These are phyloP conservation scores for Acipenser oxyrinchus DNA, from an alignment of 2,797 vertebrate genomes.

Conservation along the genomic window DNA sequence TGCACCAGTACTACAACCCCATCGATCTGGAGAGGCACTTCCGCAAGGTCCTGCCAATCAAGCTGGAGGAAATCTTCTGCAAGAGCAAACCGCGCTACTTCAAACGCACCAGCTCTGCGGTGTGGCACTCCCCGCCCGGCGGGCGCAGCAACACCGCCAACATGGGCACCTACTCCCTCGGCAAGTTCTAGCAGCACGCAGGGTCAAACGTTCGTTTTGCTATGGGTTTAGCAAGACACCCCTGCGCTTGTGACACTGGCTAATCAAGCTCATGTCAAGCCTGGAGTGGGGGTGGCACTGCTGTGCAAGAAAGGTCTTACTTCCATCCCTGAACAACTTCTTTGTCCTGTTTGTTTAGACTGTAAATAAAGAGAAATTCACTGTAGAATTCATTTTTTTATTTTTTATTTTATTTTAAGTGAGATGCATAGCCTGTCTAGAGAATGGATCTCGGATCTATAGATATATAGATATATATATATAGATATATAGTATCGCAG, in stretches of 20 bases:
- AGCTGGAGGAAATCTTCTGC: constrained; percentile 78
- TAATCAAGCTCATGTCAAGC: too few species aligned
- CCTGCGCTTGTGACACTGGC: too few species aligned
- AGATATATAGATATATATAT: too few species aligned
- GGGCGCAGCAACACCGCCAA: constrained; percentile 17
- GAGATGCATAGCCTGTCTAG: too few species aligned
- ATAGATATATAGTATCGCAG: too few species aligned
- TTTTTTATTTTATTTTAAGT: not conserved
- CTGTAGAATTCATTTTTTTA: not conserved
- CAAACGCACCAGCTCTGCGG: constrained; percentile 89
- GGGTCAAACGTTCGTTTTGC: too few species aligned
- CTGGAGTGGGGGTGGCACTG: too few species aligned
- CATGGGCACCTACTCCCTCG: constrained; percentile 31
- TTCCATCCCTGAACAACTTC: too few species aligned
- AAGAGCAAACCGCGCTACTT: constrained; percentile 88
- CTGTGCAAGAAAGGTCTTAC: too few species aligned
- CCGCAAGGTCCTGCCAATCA: constrained; percentile 62
- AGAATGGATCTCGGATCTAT: too few species aligned
- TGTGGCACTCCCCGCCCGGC: constrained; percentile 79
- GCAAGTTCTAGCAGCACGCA: constrained; percentile 40
- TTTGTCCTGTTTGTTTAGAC: not conserved
- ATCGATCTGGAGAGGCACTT: constrained; percentile 62
- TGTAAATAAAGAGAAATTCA: not conserved
- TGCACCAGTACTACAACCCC: constrained; percentile 80
- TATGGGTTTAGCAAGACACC: too few species aligned